Evolutionary conservation across 2,888 invertebrate genomes (phyloP), one percentile per base, ranked within the genome.

Genomic region (Lasioglossum marginatum): DNA sequence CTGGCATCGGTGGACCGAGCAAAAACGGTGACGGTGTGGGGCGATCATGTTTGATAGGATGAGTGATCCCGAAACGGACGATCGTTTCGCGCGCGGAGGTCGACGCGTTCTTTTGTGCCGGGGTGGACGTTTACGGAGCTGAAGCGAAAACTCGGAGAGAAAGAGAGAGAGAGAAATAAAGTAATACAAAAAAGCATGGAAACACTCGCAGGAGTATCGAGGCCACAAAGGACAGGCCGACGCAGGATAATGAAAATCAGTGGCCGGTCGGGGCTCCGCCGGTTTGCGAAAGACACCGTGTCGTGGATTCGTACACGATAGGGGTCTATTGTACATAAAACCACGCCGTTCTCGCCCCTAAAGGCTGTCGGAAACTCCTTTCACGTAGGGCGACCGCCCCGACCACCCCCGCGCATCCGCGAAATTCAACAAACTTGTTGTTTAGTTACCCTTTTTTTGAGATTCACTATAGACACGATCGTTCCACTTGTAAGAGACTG

Each of bases 1-100:
- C 95, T 99, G 80, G 97, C 98, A 77, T 97, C 98, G 68, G 98
- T 98, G 90, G 98, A 98, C 95, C 97, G 97, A 90, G 96, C 97
- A 91, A 98, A 97, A 95, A 97, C 97, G 90, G 97, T 97, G 81
- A 96, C 98, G 87, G 96, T 98, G 86, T 99, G 98, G 98, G 97
- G 97, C 68, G 97, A 97, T 84, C 92, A 94, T 93, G 96, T 95
- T 90, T 96, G 94, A 96, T 92, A 93, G 87, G 92, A 91, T 76
- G 88, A 91, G 87, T 89, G 89, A 91, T 89, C 88, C 82, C 82
- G 79, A 80, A 85, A 83, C 88, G 83, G 87, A 90, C 89, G 90
- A 90, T 87, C 89, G 81, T 89, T 88, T 83, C 85, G 80, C 82
- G 88, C 83, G 68, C 71, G 87, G 85, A 76, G 84, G 81, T 75